Base-by-base conservation (phyloP, 2,797 vertebrate species). In the Parotocinclus haroldoi region DNA sequence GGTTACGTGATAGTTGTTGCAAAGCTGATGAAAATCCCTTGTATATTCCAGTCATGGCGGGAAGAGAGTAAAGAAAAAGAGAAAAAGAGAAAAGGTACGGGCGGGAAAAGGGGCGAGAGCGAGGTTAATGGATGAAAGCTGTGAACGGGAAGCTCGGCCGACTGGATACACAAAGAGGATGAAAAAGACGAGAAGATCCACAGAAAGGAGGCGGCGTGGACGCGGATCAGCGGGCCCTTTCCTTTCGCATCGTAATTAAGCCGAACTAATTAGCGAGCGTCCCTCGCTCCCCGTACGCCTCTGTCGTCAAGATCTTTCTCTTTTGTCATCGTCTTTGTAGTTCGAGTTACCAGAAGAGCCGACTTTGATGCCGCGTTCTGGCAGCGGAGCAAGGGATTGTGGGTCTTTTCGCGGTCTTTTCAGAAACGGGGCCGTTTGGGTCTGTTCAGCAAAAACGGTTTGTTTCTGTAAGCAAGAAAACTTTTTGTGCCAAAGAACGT, bases 71-170 rank as follows among this genome's bases (percentile, higher is more conserved):
- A 1, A 46, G 36, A n/a, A 17, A 50, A 44, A 18, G 40, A 17
- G 37, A 39, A 16, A 27, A 55, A 52, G 11, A 51, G n/a, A 51
- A 10, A n/a, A 55, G 16, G 8, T 14, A 16, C 3, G 3, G 9
- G n/a, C 59, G 14, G 46, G 67, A 52, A 39, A 10, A 52, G n/a
- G 48, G 14, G 27, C 1, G 16, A 55, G 59, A 58, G 56, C 57
- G 58, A 78, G 76, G 76, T 75, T 78, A 78, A 78, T 78, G 76
- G 76, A 75, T 55, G 42, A 55, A 60, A 62, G 38, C 16, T 7
- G n/a, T 51, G 44, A 68, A 57, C 36, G 61, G 50, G 40, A 37
- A 53, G 37, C 52, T 40, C 16, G 19, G 14, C 45, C 7, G 40
- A 7, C 9, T 9, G 7, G 39, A 58, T 44, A 45, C 10, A 50